Evolutionary conservation across 1,140 invertebrate species (phyloP).

Genomic region (Brachionus calyciflorus): DNA sequence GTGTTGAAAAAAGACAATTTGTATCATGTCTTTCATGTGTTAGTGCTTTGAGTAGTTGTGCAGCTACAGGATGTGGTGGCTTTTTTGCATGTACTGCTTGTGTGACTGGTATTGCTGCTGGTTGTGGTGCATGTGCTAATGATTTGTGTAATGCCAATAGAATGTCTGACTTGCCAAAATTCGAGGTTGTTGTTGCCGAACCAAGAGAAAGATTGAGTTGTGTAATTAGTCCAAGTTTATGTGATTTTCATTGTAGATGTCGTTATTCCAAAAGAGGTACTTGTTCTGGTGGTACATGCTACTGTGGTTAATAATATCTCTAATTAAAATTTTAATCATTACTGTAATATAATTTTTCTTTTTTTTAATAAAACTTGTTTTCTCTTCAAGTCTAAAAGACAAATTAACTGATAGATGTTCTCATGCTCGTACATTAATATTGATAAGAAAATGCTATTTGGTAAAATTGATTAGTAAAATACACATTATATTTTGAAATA

Average conservation of each 20-base stretch:
- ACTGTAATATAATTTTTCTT: too few species aligned
- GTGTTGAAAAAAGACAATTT: neutral
- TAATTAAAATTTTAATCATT: too few species aligned
- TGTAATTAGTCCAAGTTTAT: neutral
- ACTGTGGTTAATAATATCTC: slow-evolving; percentile 20
- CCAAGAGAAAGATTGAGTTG: slow-evolving; percentile 20
- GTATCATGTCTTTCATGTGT: slow-evolving; percentile 26
- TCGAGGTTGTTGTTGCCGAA: neutral
- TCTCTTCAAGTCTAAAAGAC: too few species aligned
- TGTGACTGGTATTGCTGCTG: slow-evolving; percentile 31
- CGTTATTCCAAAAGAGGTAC: slow-evolving; percentile 15
- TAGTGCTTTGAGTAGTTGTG: slow-evolving; percentile 15
- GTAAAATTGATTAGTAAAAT: too few species aligned
- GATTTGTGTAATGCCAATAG: slow-evolving; percentile 9
- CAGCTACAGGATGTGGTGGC: slow-evolving; percentile 2
- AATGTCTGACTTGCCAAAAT: neutral
- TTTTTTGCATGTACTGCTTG: slow-evolving; percentile 26
- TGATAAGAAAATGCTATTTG: too few species aligned
- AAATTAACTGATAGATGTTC: too few species aligned
- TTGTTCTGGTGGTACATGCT: slow-evolving; percentile 39
- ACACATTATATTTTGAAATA: too few species aligned
- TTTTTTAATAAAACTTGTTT: too few species aligned
- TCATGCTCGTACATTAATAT: too few species aligned
- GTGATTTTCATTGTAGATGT: slow-evolving; percentile 38
- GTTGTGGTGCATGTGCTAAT: slow-evolving; percentile 28